Evolutionary conservation across 2,797 vertebrate species (phyloP), one percentile per base, ranked within the genome.

Genomic region (Sardinella longiceps): DNA sequence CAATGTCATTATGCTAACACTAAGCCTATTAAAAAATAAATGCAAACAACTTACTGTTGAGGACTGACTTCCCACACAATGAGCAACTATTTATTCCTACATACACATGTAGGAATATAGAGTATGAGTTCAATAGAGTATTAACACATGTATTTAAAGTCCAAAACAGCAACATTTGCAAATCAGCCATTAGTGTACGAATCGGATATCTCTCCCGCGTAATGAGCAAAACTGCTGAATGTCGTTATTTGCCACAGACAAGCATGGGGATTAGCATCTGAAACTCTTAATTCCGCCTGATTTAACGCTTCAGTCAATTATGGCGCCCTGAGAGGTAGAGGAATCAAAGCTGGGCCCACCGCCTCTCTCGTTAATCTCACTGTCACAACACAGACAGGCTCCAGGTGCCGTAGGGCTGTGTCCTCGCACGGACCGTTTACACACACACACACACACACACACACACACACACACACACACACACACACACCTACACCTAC

Each of bases 241-340:
- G 20, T 5, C 37, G 81, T 66, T 86, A 28, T 53, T 80, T n/a
- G 70, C 85, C 89, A 87, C 90, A 91, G 89, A 91, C 88, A 87
- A 90, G 87, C 85, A 37, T 80, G 5, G 83, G 89, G 90, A 92
- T 93, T 91, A 91, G 25, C 83, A 46, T 83, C 85, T 89, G 89
- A 90, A 91, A 86, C 89, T 89, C 86, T 91, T 92, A 90, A 91
- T 88, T 90, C 90, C 85, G 90, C 85, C 90, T 89, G 89, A 88
- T 90, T 91, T 92, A 91, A 87, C 81, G 84, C 87, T 90, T 87
- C 87, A 93, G 91, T 86, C 88, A 63, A 83, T 87, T 30, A 43
- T 85, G 83, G 80, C 81, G 6, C 37, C 5, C 70, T 77, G 70
- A 39, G 70, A 77, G 37, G 18, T 10, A 77, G 70, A 23, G 37